These are phyloP conservation scores for Ophiothrix spiculata DNA, from an alignment of 35 echinoderm and acorn worm genomes.

Conservation along the genomic window DNA sequence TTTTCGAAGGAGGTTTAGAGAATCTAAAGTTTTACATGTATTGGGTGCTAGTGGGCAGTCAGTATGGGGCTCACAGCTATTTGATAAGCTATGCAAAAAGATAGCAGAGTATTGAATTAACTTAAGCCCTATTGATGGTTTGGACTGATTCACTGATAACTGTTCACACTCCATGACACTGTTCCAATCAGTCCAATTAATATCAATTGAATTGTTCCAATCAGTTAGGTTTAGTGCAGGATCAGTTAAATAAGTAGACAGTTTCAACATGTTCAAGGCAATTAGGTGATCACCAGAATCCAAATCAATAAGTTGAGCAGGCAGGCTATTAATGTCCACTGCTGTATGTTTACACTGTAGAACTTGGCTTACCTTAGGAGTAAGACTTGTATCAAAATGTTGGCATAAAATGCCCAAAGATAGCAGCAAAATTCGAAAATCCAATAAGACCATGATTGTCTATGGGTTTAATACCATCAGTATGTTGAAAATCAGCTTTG, in stretches of 20 bases:
- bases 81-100: not conserved
- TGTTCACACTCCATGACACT: not conserved
- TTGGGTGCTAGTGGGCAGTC: not conserved
- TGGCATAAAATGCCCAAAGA: no score
- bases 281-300: not conserved
- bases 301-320: no score
- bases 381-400: no score
- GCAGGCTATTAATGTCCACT: no score
- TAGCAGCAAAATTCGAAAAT: no score
- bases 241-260: not conserved
- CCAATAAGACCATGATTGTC: no score
- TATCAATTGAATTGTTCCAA: not conserved
- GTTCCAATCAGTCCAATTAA: not conserved
- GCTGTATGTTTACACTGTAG: no score
- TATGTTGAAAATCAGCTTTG: no score
- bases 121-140: not conserved
- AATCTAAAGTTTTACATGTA: constrained; percentile 5
- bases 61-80: not conserved
- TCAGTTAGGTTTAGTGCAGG: not conserved
- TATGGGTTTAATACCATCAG: no score
- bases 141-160: not conserved
- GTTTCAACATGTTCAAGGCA: not conserved
- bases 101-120: not conserved
- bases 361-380: no score
- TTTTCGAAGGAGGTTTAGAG: not conserved